Conservation (phyloP, 2,113 vertebrate genomes). For the Melospiza melodia region DNA sequence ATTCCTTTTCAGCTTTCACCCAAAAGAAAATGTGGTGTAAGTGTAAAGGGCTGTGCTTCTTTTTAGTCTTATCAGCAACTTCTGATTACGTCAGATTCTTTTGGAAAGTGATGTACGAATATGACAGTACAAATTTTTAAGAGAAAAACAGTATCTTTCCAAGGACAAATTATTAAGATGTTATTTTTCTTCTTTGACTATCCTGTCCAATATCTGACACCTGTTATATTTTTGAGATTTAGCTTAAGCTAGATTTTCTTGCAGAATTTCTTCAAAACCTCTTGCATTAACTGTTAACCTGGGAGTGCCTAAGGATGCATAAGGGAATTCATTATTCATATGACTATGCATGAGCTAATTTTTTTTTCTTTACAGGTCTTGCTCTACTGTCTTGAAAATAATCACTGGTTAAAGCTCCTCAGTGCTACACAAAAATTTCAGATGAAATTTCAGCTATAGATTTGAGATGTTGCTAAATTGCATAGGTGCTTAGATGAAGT, state of each 20-base stretch:
- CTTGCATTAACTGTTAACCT: not conserved
- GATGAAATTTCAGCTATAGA: not conserved
- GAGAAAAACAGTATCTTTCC: not conserved
- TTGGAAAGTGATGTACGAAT: not conserved
- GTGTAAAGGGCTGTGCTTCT: not conserved
- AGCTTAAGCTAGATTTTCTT: not conserved
- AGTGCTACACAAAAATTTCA: not conserved
- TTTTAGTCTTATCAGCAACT: not conserved
- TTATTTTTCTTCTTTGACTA: not conserved
- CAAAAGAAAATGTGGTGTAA: not conserved
- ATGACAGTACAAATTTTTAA: not conserved
- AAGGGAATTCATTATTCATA: not conserved
- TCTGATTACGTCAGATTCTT: not conserved
- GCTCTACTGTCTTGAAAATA: not conserved
- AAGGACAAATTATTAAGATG: not conserved
- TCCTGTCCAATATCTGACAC: not conserved
- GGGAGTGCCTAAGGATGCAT: not conserved
- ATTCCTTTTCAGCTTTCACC: not conserved
- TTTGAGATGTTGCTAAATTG: not conserved
- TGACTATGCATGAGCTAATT: not conserved
- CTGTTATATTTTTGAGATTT: not conserved
- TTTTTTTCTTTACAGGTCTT: not conserved
- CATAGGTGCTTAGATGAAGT: not conserved
- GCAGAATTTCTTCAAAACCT: not conserved
- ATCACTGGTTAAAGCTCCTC: not conserved